Evolutionary conservation across 2,888 invertebrate genomes (phyloP).

Genomic region (Calephelis perditalis): DNA sequence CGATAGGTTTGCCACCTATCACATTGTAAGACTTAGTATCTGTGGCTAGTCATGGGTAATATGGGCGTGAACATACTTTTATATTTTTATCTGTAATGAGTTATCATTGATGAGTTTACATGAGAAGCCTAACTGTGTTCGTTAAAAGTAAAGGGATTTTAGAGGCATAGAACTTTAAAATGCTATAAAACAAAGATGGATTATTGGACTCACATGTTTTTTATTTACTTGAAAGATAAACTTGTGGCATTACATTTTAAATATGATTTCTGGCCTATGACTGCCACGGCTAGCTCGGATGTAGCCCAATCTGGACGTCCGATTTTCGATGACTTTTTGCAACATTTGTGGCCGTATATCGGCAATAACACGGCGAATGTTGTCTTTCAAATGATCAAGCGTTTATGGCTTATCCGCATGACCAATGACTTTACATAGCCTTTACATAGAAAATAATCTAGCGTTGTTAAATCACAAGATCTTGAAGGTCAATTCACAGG

Average conservation of each 20-base stretch:
- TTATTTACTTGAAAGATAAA: slow-evolving; percentile 23
- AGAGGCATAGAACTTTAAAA: slow-evolving; percentile 26
- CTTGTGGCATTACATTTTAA: slow-evolving; percentile 27
- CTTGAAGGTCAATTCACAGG: slow-evolving; percentile 1
- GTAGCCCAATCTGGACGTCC: slow-evolving; percentile 31
- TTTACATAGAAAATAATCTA: slow-evolving; percentile 27
- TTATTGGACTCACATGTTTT: slow-evolving; percentile 24
- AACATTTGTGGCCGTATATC: slow-evolving; percentile 15
- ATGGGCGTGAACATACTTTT: no score
- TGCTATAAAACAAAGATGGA: slow-evolving; percentile 23
- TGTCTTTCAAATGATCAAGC: slow-evolving; percentile 30
- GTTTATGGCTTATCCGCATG: slow-evolving; percentile 30
- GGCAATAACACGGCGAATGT: slow-evolving; percentile 23
- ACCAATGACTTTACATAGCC: slow-evolving; percentile 28
- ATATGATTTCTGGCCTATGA: slow-evolving; percentile 32
- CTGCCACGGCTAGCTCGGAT: slow-evolving; percentile 30
- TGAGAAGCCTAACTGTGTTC: no score
- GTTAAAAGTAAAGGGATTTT: slow-evolving; percentile 5
- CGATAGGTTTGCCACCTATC: no score
- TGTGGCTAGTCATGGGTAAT: no score
- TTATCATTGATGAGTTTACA: no score
- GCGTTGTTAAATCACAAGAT: slow-evolving; percentile 13
- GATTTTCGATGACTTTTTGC: slow-evolving; percentile 31
- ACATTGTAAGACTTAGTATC: no score
- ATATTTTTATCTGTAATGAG: no score